phyloP scores from a whole-genome alignment of 92 coral and sea anemone species.

The Muricea muricata region DNA sequence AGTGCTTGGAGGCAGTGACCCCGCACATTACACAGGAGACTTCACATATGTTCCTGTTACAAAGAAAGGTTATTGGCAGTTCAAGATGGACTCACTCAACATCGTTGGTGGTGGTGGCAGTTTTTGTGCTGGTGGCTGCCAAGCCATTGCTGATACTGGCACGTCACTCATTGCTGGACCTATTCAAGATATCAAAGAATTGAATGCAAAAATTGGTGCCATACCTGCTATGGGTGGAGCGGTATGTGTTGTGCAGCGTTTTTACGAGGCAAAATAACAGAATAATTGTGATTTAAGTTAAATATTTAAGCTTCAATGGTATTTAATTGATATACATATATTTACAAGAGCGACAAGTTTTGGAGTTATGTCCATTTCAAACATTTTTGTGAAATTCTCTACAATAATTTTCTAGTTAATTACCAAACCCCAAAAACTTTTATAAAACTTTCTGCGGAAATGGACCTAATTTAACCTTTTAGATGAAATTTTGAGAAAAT shows the following conservation, averaged over 20 bases:
- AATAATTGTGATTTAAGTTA: no score
- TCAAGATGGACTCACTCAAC: conserved; percentile 83
- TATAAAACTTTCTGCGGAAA: no score
- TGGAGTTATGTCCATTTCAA: no score
- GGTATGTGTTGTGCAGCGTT: conserved; percentile 46
- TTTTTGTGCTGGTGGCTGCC: conserved; percentile 88
- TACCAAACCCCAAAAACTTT: no score
- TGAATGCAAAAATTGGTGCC: conserved; percentile 83
- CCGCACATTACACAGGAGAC: conserved; percentile 82
- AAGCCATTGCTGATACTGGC: conserved; percentile 98
- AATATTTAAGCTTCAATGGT: no score
- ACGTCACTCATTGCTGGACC: conserved; percentile 98
- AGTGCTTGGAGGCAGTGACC: conserved; percentile 87
- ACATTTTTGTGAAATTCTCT: no score
- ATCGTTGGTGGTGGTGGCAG: conserved; percentile 27
- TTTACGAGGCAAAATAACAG: not conserved
- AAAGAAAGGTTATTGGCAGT: conserved; percentile 94
- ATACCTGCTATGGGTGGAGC: conserved; percentile 77
- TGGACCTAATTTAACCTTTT: no score
- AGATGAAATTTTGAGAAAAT: no score
- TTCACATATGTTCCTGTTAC: conserved; percentile 91
- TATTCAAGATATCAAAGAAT: conserved; percentile 67
- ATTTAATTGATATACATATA: no score
- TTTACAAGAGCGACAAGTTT: no score
- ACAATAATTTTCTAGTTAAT: no score